These are phyloP conservation scores for Stercorarius parasiticus DNA, from an alignment of 2,113 vertebrate genomes.

Conservation along the genomic window DNA sequence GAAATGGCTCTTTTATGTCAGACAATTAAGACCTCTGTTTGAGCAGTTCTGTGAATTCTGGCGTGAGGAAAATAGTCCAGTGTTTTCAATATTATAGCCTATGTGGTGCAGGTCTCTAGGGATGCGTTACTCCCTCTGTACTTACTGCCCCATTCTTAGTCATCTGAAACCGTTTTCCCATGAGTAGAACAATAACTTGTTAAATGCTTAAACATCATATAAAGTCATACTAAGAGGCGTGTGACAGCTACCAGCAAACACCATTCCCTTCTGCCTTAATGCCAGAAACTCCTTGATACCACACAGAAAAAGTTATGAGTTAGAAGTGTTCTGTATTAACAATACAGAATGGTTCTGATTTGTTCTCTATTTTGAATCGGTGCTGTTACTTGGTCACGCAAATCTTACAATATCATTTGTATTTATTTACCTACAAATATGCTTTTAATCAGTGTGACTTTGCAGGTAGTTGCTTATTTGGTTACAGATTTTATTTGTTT, in stretches of 20 bases:
- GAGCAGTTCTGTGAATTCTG: not conserved
- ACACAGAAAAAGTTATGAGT: not conserved
- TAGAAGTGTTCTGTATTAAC: not conserved
- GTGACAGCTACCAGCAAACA: not conserved
- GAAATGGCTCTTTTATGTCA: not conserved
- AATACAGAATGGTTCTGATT: accelerated
- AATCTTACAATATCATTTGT: not conserved
- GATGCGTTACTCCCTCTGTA: not conserved
- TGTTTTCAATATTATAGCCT: not conserved
- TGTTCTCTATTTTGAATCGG: not conserved
- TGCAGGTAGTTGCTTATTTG: not conserved
- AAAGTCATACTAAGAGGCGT: not conserved
- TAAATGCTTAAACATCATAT: not conserved
- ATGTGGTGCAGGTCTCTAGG: not conserved
- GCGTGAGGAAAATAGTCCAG: not conserved
- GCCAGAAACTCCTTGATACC: not conserved
- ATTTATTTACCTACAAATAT: not conserved
- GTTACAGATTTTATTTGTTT: not conserved
- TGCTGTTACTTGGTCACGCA: not conserved
- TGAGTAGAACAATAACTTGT: not conserved
- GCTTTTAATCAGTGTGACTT: not conserved
- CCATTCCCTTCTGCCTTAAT: not conserved
- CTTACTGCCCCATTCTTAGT: not conserved
- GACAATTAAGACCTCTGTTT: not conserved
- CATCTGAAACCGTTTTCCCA: not conserved